phyloP scores from a whole-genome alignment of 1,140 invertebrate genomes.

The Temnothorax longispinosus region DNA sequence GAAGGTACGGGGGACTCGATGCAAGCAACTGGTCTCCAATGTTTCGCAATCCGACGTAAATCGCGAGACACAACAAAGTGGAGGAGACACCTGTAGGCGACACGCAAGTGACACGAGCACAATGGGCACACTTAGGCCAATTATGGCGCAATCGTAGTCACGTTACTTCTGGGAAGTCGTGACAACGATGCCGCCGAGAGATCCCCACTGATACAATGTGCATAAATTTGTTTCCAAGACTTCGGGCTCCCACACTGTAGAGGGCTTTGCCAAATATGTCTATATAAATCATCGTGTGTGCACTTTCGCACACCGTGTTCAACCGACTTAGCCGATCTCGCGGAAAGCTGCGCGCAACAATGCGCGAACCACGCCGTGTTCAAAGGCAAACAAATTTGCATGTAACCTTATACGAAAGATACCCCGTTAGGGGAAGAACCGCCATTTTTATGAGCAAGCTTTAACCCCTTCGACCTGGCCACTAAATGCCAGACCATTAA shows the following conservation, averaged over 20 bases:
- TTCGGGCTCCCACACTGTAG: conserved; percentile 5
- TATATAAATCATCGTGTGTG: conserved; percentile 40
- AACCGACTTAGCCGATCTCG: not conserved
- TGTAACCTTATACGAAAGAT: conserved; percentile 7
- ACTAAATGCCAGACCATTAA: conserved; percentile 14
- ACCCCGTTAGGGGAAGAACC: not conserved
- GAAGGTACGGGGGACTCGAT: not conserved
- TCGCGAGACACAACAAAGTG: conserved; percentile 47
- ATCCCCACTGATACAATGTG: conserved; percentile 37
- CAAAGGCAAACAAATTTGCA: conserved; percentile 41
- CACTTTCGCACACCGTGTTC: not conserved
- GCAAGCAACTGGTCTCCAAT: conserved; percentile 45
- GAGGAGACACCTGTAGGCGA: conserved; percentile 57
- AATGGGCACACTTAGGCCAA: conserved; percentile 59
- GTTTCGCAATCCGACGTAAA: conserved; percentile 47
- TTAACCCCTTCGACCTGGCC: conserved; percentile 2
- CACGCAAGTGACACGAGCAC: conserved; percentile 47
- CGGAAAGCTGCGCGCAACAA: conserved; percentile 11
- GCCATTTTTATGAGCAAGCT: not conserved
- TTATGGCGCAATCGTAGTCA: conserved; percentile 57
- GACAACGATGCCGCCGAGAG: conserved; percentile 46
- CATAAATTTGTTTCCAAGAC: conserved; percentile 53
- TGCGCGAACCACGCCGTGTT: not conserved
- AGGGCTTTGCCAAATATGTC: conserved; percentile 31
- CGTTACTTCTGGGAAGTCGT: conserved; percentile 52